Conservation (phyloP, 2,113 vertebrate species). For the Pyrgilauda ruficollis region DNA sequence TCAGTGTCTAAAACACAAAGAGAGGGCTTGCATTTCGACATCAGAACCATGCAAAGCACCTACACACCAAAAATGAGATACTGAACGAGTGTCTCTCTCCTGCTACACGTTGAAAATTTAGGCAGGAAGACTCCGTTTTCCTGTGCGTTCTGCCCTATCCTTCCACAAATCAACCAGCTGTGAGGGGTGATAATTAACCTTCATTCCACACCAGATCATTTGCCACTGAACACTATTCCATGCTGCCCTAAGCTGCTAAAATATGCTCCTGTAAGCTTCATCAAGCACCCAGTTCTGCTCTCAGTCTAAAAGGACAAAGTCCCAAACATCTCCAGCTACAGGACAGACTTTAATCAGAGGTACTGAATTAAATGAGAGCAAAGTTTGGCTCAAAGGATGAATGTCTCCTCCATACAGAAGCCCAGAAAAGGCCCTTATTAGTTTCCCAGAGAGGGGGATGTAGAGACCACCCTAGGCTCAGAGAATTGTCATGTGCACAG, state of each 20-base stretch:
- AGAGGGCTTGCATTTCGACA: conserved; percentile 50
- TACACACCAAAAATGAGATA: neutral
- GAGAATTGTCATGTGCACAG: neutral
- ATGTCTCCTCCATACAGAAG: neutral
- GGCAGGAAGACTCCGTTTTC: conserved; percentile 42
- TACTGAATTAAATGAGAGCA: conserved; percentile 5
- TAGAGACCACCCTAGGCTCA: neutral
- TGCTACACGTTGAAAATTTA: conserved; percentile 18
- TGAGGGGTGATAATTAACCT: neutral
- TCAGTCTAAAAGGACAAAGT: neutral
- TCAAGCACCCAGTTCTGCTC: neutral
- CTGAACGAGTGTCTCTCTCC: neutral
- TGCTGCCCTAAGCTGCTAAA: neutral
- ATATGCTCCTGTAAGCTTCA: conserved; percentile 22
- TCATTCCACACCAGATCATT: neutral
- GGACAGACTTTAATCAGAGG: conserved; percentile 5
- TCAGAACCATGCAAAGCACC: conserved; percentile 51
- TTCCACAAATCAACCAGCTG: neutral
- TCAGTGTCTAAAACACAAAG: conserved; percentile 46
- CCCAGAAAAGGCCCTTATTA: neutral
- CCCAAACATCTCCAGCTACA: neutral
- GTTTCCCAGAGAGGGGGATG: neutral
- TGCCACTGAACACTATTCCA: neutral
- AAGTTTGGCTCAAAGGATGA: conserved; percentile 42
- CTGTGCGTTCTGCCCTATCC: neutral